A percentile compares a stretch with the other conserved stretches of the same genome.
These are phyloP conservation scores for Phaethornis superciliosus DNA, from an alignment of 2,113 vertebrate species.

Conservation along the genomic window DNA sequence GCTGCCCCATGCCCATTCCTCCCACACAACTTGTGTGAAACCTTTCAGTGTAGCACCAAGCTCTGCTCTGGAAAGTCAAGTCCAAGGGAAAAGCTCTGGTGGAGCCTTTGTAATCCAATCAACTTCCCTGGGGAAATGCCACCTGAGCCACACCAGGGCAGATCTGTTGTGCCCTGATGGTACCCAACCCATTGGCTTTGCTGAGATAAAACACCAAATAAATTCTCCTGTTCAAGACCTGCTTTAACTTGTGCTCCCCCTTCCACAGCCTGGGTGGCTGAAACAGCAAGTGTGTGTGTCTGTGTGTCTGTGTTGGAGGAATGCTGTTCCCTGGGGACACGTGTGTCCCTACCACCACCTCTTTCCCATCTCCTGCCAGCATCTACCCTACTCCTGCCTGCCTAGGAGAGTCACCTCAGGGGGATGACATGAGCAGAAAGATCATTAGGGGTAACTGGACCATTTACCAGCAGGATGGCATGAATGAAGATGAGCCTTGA, in stretches of 20 bases:
- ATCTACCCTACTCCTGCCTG: not conserved
- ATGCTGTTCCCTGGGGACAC: not conserved
- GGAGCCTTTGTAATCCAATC: slow-evolving; percentile 1
- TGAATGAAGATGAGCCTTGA: not conserved
- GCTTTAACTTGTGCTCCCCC: not conserved
- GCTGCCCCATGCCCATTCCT: not conserved
- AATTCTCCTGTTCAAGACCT: not conserved
- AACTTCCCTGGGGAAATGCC: not conserved
- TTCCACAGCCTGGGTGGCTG: not conserved
- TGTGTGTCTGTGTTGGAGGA: accelerated
- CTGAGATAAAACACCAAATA: not conserved
- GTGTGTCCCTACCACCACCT: not conserved
- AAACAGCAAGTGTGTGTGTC: no score
- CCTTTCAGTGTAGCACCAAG: not conserved
- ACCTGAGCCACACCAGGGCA: accelerated
- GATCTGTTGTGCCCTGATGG: accelerated
- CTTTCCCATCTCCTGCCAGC: not conserved
- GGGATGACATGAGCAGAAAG: not conserved
- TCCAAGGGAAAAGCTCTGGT: not conserved
- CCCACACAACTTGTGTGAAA: not conserved
- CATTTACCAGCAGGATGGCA: not conserved
- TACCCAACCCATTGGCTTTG: not conserved
- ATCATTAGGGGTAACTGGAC: not conserved
- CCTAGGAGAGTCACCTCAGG: not conserved
- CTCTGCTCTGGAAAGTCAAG: not conserved